Percentiles rank a stretch among this genome's conserved stretches.
Evolutionary conservation across 2,888 invertebrate species (phyloP).

Genomic region (Masnerella sp.): DNA sequence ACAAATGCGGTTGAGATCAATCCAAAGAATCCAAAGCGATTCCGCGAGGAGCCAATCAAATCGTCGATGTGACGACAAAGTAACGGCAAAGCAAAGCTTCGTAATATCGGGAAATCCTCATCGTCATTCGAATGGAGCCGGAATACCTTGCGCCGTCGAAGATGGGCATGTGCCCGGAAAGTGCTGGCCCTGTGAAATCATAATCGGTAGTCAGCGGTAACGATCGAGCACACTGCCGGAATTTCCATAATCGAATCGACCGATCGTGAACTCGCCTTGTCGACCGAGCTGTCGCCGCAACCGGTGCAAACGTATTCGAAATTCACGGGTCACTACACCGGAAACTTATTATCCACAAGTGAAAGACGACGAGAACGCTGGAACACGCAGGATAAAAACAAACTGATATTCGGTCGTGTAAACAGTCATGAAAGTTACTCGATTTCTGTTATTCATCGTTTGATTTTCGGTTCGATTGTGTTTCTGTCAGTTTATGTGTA

Average conservation of each 20-base stretch:
- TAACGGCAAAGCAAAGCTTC: constrained; percentile 42
- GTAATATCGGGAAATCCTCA: constrained; percentile 59
- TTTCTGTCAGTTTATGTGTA: too few species aligned
- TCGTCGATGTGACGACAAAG: constrained; percentile 48
- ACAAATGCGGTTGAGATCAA: constrained; percentile 27
- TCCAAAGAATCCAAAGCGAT: constrained; percentile 40
- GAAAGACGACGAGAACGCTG: constrained; percentile 56
- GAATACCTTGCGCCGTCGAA: constrained; percentile 54
- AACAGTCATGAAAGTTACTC: constrained; percentile 35
- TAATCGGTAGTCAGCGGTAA: constrained; percentile 62
- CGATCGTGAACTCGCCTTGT: constrained; percentile 72
- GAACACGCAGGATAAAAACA: constrained; percentile 53
- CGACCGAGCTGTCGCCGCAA: constrained; percentile 75
- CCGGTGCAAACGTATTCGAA: constrained; percentile 73
- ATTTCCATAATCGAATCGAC: constrained; percentile 72
- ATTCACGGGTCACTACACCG: constrained; percentile 72
- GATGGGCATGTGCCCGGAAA: constrained; percentile 36
- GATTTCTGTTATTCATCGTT: too few species aligned
- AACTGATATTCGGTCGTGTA: constrained; percentile 40
- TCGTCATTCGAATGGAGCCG: constrained; percentile 56
- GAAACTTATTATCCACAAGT: constrained; percentile 70
- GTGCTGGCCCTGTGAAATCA: constrained; percentile 53
- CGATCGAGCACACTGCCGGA: constrained; percentile 66
- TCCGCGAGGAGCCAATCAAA: constrained; percentile 29
- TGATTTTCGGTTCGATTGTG: too few species aligned